phyloP scores from a whole-genome alignment of 2,113 vertebrate species.

The Pseudorasbora parva region DNA sequence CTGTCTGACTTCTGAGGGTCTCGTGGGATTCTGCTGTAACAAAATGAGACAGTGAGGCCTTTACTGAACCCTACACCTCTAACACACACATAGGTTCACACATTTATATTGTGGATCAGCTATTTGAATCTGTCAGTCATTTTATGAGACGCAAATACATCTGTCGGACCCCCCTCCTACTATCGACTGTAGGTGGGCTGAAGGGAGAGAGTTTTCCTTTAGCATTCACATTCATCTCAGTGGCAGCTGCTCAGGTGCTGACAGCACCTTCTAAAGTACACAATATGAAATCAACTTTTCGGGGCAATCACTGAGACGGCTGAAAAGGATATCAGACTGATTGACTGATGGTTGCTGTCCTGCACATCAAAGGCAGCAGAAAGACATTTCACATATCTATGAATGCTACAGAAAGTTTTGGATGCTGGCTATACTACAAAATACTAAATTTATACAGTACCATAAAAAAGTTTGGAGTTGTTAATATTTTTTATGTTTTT shows the following conservation, averaged over 20 bases:
- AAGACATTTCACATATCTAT: neutral
- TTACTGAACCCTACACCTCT: neutral
- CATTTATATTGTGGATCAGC: neutral
- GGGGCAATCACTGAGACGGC: neutral
- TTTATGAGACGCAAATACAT: neutral
- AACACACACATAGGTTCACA: neutral
- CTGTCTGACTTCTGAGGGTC: conserved; percentile 25
- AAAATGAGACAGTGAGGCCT: neutral
- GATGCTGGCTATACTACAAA: neutral
- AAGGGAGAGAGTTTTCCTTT: neutral
- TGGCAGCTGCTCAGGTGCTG: neutral
- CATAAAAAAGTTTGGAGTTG: neutral
- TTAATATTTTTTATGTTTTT: neutral
- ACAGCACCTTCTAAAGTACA: neutral
- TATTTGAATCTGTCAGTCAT: conserved; percentile 1
- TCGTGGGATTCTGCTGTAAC: conserved; percentile 28
- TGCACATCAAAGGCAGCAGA: neutral
- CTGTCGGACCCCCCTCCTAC: no score
- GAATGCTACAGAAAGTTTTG: neutral
- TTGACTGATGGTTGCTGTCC: neutral
- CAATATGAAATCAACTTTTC: neutral
- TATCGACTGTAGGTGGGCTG: neutral
- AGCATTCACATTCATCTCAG: neutral
- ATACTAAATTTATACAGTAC: neutral
- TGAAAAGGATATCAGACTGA: neutral